Percentiles rank a stretch among this genome's conserved stretches.
Evolutionary conservation across 2,113 vertebrate genomes (phyloP).

Genomic region (Oriolus oriolus): DNA sequence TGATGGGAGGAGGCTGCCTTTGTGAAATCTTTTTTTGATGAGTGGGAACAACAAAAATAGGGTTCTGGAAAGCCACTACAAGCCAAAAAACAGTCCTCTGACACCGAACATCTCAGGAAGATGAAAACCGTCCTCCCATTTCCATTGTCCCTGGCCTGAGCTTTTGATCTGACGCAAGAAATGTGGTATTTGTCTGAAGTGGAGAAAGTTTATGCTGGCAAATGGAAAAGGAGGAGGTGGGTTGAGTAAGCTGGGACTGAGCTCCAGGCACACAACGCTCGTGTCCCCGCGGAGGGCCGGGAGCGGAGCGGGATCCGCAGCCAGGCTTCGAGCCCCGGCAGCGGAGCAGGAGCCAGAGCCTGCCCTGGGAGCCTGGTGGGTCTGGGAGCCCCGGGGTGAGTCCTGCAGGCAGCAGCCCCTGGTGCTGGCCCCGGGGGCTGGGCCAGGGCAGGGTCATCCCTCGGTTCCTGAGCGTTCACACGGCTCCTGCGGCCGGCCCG

Average conservation of each 20-base stretch:
- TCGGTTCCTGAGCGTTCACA: fast-evolving
- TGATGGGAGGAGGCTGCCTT: slow-evolving; percentile 37
- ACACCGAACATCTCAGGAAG: slow-evolving; percentile 48
- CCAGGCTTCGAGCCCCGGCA: neutral
- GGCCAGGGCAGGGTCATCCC: neutral
- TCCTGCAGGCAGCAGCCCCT: neutral
- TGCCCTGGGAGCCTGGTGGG: neutral
- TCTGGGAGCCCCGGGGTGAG: neutral
- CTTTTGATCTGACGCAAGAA: slow-evolving; percentile 21
- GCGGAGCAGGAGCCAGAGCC: neutral
- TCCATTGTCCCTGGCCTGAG: slow-evolving; percentile 46
- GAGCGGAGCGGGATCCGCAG: fast-evolving
- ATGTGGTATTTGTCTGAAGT: slow-evolving; percentile 41
- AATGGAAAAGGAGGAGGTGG: slow-evolving; percentile 5
- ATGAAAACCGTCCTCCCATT: slow-evolving; percentile 37
- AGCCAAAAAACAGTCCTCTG: slow-evolving; percentile 39
- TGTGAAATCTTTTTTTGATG: slow-evolving; percentile 33
- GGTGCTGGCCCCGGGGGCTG: neutral
- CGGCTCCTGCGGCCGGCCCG: fast-evolving
- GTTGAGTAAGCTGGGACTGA: slow-evolving; percentile 36
- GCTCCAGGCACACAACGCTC: neutral
- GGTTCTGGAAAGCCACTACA: slow-evolving; percentile 20
- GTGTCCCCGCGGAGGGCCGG: neutral
- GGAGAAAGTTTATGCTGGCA: slow-evolving; percentile 51
- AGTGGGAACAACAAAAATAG: slow-evolving; percentile 10